Percentiles rank a stretch among this genome's conserved stretches.
Evolutionary conservation across 2,797 vertebrate species (phyloP).

Genomic region (Loris lydekkerianus): DNA sequence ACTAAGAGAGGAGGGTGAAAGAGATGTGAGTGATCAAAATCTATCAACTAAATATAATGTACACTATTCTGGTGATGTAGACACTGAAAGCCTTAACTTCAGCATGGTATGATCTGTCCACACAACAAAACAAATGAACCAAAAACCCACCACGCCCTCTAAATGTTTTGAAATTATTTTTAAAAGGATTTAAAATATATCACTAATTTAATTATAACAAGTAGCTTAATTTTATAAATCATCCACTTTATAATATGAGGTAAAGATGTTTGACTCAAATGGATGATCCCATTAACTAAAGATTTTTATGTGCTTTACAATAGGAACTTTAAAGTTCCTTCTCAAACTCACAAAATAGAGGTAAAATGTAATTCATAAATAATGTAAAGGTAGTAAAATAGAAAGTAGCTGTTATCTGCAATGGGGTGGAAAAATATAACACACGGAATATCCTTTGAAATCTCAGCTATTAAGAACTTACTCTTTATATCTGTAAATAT

Average conservation of each 20-base stretch:
- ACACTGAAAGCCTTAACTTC: too few species aligned
- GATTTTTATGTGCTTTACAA: constrained; percentile 51
- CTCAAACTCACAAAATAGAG: constrained; percentile 47
- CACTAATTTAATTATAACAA: not conserved
- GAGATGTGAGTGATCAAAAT: too few species aligned
- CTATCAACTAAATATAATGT: too few species aligned
- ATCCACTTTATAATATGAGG: not conserved
- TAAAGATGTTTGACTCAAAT: constrained; percentile 54
- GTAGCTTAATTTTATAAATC: constrained; percentile 32
- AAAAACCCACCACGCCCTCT: too few species aligned
- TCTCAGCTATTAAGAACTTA: not conserved
- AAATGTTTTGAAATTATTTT: not conserved
- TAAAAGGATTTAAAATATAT: constrained; percentile 23
- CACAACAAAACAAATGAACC: not conserved
- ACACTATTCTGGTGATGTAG: too few species aligned
- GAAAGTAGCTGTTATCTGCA: not conserved
- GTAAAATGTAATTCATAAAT: constrained; percentile 29
- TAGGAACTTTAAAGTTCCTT: constrained; percentile 25
- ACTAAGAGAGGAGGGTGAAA: too few species aligned
- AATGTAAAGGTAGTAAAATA: constrained; percentile 17
- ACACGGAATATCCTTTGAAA: not conserved
- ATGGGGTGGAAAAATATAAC: not conserved
- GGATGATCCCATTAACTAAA: constrained; percentile 47
- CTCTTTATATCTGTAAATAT: not conserved
- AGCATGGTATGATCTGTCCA: too few species aligned